Percentiles rank a stretch among this genome's conserved stretches.
Evolutionary conservation across 2,888 invertebrate species (phyloP).

Genomic region (Lasiommata megera): DNA sequence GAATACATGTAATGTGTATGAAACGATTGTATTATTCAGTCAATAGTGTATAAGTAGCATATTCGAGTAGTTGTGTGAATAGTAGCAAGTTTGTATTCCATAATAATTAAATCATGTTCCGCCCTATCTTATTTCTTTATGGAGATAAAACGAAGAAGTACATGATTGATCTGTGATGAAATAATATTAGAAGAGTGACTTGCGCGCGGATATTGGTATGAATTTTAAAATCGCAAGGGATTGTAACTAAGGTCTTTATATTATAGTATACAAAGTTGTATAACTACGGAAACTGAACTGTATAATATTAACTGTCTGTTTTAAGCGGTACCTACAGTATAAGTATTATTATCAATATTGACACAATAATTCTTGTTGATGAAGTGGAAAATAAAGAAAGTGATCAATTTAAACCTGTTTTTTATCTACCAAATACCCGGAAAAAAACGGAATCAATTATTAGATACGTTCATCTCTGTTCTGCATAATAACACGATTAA

Average conservation of each 20-base stretch:
- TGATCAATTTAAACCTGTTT: slow-evolving; percentile 51
- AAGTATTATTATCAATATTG: slow-evolving; percentile 78
- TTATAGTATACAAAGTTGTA: slow-evolving; percentile 37
- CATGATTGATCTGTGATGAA: slow-evolving; percentile 77
- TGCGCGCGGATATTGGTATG: slow-evolving; percentile 54
- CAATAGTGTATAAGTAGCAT: slow-evolving; percentile 42
- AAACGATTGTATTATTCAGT: slow-evolving; percentile 42
- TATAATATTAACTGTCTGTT: slow-evolving; percentile 66
- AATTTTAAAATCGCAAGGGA: slow-evolving; percentile 41
- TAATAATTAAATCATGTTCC: slow-evolving; percentile 52
- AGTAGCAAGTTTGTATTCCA: slow-evolving; percentile 46
- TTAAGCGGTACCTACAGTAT: slow-evolving; percentile 68
- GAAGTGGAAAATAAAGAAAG: slow-evolving; percentile 70
- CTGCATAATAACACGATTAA: no score
- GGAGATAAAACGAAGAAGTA: slow-evolving; percentile 66
- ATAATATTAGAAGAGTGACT: slow-evolving; percentile 63
- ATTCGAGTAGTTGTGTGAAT: slow-evolving; percentile 45
- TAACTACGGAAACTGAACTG: slow-evolving; percentile 57
- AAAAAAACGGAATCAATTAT: no score
- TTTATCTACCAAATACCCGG: slow-evolving; percentile 22
- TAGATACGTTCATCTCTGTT: no score
- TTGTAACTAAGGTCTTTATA: slow-evolving; percentile 26
- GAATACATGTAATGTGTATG: slow-evolving; percentile 10
- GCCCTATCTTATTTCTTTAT: slow-evolving; percentile 54
- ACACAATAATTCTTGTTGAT: slow-evolving; percentile 74